Conservation (phyloP, 2,797 vertebrate species). For the Sebastes diploproa region DNA sequence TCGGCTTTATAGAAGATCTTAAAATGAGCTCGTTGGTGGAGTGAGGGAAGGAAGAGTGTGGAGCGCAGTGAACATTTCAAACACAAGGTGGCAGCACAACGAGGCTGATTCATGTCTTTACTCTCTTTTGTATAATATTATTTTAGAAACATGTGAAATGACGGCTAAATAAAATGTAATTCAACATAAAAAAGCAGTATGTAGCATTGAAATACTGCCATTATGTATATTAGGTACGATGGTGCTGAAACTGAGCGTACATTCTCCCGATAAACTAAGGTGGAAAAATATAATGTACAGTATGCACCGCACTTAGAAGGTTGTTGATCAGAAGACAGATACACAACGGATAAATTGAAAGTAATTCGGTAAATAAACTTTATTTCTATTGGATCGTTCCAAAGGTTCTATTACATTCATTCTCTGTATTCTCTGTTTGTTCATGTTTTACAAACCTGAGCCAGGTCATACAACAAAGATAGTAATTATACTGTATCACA, state of each 20-base stretch:
- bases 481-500: too few species aligned
- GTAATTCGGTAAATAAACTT: neutral
- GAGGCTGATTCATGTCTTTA: neutral
- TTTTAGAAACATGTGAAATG: neutral
- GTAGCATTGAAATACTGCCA: neutral
- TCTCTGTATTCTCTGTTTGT: too few species aligned
- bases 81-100: conserved; percentile 57
- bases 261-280: neutral
- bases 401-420: too few species aligned
- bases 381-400: rapidly evolving
- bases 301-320: neutral
- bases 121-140: neutral
- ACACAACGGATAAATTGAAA: neutral
- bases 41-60: neutral
- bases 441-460: too few species aligned
- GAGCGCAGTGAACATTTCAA: neutral
- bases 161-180: neutral
- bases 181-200: neutral
- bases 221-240: neutral
- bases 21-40: neutral
- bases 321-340: neutral
- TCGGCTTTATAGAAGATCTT: neutral
- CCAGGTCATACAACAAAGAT: too few species aligned
- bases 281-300: neutral
- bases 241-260: neutral